Base-by-base conservation (phyloP, 1,140 invertebrate genomes). In the Halictus rubicundus region DNA sequence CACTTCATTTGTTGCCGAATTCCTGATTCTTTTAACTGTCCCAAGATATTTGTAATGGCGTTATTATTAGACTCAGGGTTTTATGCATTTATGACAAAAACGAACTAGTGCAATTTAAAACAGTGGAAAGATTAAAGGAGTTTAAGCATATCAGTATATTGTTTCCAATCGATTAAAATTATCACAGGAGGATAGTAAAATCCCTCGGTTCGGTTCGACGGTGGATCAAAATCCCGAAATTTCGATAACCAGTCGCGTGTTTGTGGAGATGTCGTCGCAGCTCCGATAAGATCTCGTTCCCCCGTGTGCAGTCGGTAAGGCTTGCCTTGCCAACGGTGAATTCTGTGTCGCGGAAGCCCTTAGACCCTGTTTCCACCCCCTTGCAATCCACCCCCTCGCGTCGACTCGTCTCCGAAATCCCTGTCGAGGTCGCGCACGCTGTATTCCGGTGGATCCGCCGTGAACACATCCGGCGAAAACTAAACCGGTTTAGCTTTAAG, bases 401-500 rank as follows among this genome's bases (percentile, higher is more conserved):
- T 14, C 42, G 10, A 3, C 6, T 74, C 71, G 59, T 76, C 63
- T 74, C 68, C 32, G 63, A 87, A 82, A 71, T 61, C 65, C 68
- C 76, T 75, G 64, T 63, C 69, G 72, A 80, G 78, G 42, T 52
- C 74, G 73, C 72, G 61, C 80, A 59, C 83, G 64, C 59, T 79
- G 77, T 75, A 83, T 92, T 87, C 88, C 88, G 80, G 74, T 86
- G 88, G 88, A 92, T 91, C 84, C 83, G 78, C 87, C 89, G 82
- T 89, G 90, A 90, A 90, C 89, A 92, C 87, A 90, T 90, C 89
- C 83, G 86, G 91, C 93, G 93, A 92, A 90, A 92, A 91, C 90
- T 93, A 93, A 93, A 92, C 89, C 92, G 92, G 91, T 92, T 93
- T 92, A 92, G 90, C 92, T 93, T 93, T 92, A 46, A 46, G 42